phyloP scores from a whole-genome alignment of 2,888 invertebrate species.

The Folsomia manolachei region DNA sequence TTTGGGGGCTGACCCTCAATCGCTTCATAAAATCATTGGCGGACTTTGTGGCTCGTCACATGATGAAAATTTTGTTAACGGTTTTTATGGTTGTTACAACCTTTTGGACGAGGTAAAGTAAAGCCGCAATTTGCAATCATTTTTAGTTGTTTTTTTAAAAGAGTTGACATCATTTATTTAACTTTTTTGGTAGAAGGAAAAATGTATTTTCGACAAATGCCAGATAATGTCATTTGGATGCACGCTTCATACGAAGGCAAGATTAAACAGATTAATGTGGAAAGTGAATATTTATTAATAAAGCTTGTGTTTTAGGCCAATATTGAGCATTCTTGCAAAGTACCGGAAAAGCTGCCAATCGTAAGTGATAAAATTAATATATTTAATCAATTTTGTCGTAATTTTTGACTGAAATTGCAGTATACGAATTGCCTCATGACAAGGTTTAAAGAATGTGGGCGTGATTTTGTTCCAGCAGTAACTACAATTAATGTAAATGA shows the following conservation, averaged over 20 bases:
- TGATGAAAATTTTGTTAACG: not conserved
- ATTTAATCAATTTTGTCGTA: not conserved
- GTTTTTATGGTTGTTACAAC: not conserved
- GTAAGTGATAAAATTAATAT: not conserved
- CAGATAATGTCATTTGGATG: not conserved
- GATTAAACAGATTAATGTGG: too few relatives aligned
- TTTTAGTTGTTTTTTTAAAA: not conserved
- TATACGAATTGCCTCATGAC: not conserved
- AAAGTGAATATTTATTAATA: too few relatives aligned
- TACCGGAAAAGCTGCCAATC: not conserved
- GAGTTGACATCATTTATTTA: not conserved
- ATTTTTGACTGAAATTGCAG: not conserved
- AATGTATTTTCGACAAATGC: slow-evolving; percentile 1
- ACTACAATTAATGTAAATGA: not conserved
- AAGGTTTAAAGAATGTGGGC: not conserved
- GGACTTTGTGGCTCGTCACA: not conserved
- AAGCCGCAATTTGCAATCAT: too few relatives aligned
- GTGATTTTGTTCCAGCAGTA: not conserved
- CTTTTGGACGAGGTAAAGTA: not conserved
- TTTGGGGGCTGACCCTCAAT: not conserved
- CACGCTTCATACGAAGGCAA: not conserved
- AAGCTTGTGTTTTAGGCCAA: too few relatives aligned
- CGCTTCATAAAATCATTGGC: not conserved
- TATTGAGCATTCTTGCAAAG: slow-evolving; percentile 1
- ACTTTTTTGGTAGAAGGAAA: not conserved